These are phyloP conservation scores for Alouatta palliata DNA, from an alignment of 2,113 vertebrate species.

Conservation along the genomic window DNA sequence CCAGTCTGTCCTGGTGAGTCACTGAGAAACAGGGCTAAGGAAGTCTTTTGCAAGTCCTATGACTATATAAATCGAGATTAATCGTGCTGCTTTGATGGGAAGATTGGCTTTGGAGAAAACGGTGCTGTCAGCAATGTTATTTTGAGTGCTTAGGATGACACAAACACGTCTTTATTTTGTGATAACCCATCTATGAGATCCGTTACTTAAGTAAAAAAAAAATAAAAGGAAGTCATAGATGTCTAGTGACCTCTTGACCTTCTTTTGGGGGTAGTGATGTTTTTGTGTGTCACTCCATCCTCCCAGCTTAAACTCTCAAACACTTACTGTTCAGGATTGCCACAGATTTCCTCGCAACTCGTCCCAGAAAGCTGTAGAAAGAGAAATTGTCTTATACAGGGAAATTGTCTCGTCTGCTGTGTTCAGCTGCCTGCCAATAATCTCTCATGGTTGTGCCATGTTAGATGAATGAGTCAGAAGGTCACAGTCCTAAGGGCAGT, in stretches of 20 bases:
- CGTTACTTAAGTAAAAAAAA: slow-evolving; percentile 19
- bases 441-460: neutral
- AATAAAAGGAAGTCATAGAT: slow-evolving; percentile 37
- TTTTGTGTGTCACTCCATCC: slow-evolving; percentile 24
- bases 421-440: neutral
- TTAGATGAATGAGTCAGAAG: neutral
- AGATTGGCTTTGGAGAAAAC: neutral
- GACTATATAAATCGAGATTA: neutral
- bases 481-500: neutral
- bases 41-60: neutral
- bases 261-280: neutral
- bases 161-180: neutral
- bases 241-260: slow-evolving; percentile 9
- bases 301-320: neutral
- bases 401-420: neutral
- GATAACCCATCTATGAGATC: neutral
- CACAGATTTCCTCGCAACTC: slow-evolving; percentile 83
- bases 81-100: neutral
- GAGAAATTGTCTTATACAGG: slow-evolving; percentile 59
- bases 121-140: neutral
- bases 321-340: slow-evolving; percentile 84
- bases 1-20: slow-evolving; percentile 38
- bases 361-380: slow-evolving; percentile 78
- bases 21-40: neutral
- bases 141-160: neutral